Base-by-base conservation (phyloP, 2,797 vertebrate species). In the Tarsius wallacei region DNA sequence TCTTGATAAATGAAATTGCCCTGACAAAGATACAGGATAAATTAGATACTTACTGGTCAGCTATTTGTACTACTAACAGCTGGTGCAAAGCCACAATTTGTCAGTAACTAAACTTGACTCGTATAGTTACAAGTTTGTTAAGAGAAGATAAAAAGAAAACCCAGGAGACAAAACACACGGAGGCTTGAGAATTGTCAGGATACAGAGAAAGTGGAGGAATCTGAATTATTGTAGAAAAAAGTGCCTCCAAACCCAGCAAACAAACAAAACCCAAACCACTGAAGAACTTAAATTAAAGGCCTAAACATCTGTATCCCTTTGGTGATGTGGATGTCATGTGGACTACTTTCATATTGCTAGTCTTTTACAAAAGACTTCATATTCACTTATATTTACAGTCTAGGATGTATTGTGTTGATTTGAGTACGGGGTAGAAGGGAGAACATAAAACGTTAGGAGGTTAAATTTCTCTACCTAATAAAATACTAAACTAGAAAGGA, bases 1-100 rank as follows among this genome's bases (percentile, higher is more conserved):
- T 66, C 70, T 22, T 83, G 74, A 36, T 88, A 80, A 85, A 49
- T 77, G 63, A 78, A 77, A 78, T 76, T 47, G 19, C 24, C 63
- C 63, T 33, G 59, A 63, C 22, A 77, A 76, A 11, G 81, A 71
- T 55, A 2, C 19, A 63, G 81, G 22, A 33, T 63, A 31, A 31
- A 47, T 82, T 55, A 0, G 33, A 14, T 47, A 26, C 49, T 77
- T 61, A 21, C 51, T 16, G 73, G 57, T 47, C 51, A 86, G 78
- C 24, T 68, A 7, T 84, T n/a, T 57, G 51, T 86, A 13, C 6
- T 21, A 47, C 12, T 16, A 51, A 57, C 17, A 36, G 51, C 47
- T 66, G 13, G 14, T 33, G n/a, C 21, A 61, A 26, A 87, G 24
- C 26, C 33, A 73, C 53, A 59, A 28, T 33, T 53, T 19, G 55